Base-by-base conservation (phyloP, 2,888 invertebrate genomes). In the Alviniconcha strummeri region DNA sequence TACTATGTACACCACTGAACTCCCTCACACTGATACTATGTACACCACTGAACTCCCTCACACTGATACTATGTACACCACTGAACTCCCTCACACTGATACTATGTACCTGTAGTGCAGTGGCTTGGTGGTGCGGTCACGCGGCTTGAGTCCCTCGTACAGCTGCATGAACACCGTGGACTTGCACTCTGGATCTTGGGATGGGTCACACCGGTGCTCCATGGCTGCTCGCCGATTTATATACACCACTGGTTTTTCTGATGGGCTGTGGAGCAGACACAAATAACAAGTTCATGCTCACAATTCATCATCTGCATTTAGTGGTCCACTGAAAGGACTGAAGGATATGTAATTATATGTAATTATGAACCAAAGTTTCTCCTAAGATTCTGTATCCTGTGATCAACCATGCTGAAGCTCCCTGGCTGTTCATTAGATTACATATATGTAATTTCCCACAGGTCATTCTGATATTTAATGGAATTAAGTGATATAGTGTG, bases 151-250 rank as follows among this genome's bases (percentile, higher is more conserved):
- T 1, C 92, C 93, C 81, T 93, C 93, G 83, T 91, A 92, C 36
- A 93, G 90, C 86, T 93, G 93, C 85, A 89, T 89, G 87, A 93
- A 93, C 69, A 93, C 91, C 13, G 92, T 89, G 83, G 92, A 91
- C 85, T 91, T 92, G 86, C 87, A 92, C 56, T 91, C 91, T 0
- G 90, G 90, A 84, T 93, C 93, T 7, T 84, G 83, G 15, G 85
- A 83, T 4, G 92, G 92, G 83, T 93, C 91, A 81, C 89, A 89
- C 78, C 91, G 86, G 85, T 93, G 93, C 75, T 93, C 93, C 87
- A 92, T 91, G 6, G 93, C 93, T 82, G 91, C 87, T 56, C 91
- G 90, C 13, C 93, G 87, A 82, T 93, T 93, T 71, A 93, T 93
- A 88, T 91, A 93, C 78, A 93, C 90, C 84, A 84, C 84, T 19